phyloP scores from a whole-genome alignment of 2,113 vertebrate genomes.

The Mirounga angustirostris region DNA sequence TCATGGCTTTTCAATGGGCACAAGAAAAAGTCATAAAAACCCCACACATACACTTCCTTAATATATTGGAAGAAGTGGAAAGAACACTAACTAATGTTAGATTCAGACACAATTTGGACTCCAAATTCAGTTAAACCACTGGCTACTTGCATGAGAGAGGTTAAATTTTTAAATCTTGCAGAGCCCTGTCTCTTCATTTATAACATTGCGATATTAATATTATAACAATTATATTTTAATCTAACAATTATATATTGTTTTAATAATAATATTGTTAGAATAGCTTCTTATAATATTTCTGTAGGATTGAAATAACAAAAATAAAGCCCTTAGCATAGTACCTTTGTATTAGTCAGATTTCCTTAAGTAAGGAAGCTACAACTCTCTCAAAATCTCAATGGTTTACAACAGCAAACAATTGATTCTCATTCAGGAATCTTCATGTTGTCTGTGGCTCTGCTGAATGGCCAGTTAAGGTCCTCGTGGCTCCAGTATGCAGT shows the following conservation, averaged over 20 bases:
- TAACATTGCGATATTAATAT: background rate
- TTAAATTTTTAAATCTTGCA: constrained; percentile 20
- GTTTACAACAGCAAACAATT: background rate
- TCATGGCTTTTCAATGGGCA: constrained; percentile 1
- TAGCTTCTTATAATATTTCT: background rate
- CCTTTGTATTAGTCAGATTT: background rate
- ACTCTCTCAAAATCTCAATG: background rate
- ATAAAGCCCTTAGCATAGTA: background rate
- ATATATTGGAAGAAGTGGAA: background rate
- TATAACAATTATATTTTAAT: constrained; percentile 1
- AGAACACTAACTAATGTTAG: background rate
- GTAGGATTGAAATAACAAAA: constrained; percentile 19
- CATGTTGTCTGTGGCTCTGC: background rate
- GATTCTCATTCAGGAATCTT: background rate
- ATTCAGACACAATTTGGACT: constrained; percentile 15
- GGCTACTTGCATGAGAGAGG: background rate
- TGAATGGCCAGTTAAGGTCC: background rate
- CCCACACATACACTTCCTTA: background rate
- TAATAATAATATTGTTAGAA: background rate
- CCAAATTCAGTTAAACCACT: background rate
- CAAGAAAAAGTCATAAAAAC: constrained; percentile 5
- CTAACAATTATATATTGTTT: background rate
- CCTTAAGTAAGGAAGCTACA: background rate
- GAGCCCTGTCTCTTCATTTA: background rate
- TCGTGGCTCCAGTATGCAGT: background rate